These are phyloP conservation scores for Prunella himalayana DNA, from an alignment of 2,113 vertebrate genomes.

Conservation along the genomic window DNA sequence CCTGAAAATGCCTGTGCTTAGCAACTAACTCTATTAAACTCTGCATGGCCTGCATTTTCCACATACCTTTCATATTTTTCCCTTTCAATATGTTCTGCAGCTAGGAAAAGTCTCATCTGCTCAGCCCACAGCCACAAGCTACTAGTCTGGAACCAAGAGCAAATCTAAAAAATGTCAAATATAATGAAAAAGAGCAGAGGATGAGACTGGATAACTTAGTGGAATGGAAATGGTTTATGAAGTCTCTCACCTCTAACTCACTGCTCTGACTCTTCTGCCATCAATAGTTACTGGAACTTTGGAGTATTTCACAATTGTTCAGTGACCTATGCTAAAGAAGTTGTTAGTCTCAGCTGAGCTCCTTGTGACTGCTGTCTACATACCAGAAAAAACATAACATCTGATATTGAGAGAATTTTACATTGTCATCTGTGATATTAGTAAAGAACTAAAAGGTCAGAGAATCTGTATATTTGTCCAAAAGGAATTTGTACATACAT, in stretches of 20 bases:
- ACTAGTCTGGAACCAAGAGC: slow-evolving; percentile 55
- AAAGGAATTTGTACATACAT: not conserved
- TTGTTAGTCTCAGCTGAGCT: slow-evolving; percentile 1
- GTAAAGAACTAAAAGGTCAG: not conserved
- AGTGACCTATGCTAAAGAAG: slow-evolving; percentile 28
- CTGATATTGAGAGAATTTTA: not conserved
- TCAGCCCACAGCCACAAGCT: slow-evolving; percentile 30
- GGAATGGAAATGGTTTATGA: slow-evolving; percentile 43
- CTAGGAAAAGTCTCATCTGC: not conserved
- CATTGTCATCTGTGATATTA: not conserved
- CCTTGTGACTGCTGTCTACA: not conserved
- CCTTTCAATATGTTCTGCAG: slow-evolving; percentile 31
- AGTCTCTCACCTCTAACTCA: slow-evolving; percentile 20
- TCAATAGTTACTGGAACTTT: not conserved
- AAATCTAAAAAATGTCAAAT: slow-evolving; percentile 62
- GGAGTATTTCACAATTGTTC: not conserved
- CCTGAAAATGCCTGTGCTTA: not conserved
- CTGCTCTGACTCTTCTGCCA: not conserved
- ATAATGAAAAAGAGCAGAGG: slow-evolving; percentile 55
- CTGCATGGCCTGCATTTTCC: not conserved
- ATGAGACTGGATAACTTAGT: slow-evolving; percentile 4
- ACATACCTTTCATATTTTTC: slow-evolving; percentile 39
- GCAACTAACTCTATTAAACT: not conserved
- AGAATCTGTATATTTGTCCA: not conserved
- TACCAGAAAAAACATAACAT: not conserved